Conservation (phyloP, 1,140 invertebrate genomes). For the Zophobas atratus region DNA sequence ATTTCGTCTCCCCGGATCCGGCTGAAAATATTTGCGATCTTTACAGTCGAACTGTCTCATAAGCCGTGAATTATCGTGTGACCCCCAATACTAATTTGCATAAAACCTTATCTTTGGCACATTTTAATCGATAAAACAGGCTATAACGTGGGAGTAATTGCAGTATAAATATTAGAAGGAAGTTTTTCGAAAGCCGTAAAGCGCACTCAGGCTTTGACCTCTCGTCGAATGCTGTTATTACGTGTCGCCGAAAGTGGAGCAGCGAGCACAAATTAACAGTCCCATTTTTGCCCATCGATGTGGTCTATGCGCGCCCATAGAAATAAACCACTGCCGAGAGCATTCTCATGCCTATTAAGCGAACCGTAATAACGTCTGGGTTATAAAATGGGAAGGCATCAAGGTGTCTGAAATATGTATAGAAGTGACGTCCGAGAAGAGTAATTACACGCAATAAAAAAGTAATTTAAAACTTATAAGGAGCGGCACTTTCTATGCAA, state of each 20-base stretch:
- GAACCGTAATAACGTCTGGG: slow-evolving; percentile 8
- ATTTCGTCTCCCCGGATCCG: background rate
- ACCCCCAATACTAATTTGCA: slow-evolving; percentile 1
- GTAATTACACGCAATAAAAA: slow-evolving; percentile 13
- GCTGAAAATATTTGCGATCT: slow-evolving; percentile 8
- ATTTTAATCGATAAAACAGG: slow-evolving; percentile 26
- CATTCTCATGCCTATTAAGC: slow-evolving; percentile 16
- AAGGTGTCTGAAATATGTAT: slow-evolving; percentile 13
- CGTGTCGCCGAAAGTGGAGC: no score
- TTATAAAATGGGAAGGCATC: slow-evolving; percentile 19
- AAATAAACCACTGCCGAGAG: background rate
- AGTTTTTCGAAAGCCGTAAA: slow-evolving; percentile 16
- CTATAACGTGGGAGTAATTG: slow-evolving; percentile 22
- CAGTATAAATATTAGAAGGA: slow-evolving; percentile 16
- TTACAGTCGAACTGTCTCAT: background rate
- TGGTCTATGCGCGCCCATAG: background rate
- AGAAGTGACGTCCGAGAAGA: background rate
- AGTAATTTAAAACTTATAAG: slow-evolving; percentile 18
- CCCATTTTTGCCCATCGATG: no score
- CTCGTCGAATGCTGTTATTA: background rate
- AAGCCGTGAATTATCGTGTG: slow-evolving; percentile 14
- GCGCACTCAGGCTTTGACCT: slow-evolving; percentile 8
- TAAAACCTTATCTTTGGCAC: slow-evolving; percentile 27
- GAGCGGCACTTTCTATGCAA: slow-evolving; percentile 1
- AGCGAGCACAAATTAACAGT: no score